Evolutionary conservation across 2,797 vertebrate species (phyloP).

Genomic region (Tinamus major): DNA sequence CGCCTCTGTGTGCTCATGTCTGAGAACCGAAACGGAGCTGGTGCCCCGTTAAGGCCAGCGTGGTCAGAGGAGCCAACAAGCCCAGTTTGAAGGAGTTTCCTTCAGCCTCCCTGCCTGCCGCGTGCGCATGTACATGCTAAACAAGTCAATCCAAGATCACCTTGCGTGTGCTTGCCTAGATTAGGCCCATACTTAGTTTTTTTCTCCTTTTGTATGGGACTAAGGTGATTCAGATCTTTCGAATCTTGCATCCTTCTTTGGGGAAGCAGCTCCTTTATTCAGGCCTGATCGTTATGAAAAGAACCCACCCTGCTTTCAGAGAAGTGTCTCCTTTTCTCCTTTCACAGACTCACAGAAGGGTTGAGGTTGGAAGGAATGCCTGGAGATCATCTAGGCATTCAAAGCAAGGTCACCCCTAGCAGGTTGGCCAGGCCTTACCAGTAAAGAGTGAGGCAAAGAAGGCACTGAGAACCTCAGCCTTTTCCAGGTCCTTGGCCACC

Average conservation of each 20-base stretch:
- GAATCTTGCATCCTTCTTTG: background rate
- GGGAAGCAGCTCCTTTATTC: background rate
- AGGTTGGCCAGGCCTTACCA: background rate
- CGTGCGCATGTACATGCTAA: rapidly evolving
- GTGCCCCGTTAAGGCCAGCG: background rate
- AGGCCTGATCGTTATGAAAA: background rate
- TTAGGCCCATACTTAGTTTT: background rate
- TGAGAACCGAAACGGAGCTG: background rate
- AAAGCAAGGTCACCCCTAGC: background rate
- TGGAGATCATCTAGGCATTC: background rate
- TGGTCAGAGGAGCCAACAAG: background rate
- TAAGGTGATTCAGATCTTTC: background rate
- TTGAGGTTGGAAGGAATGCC: background rate
- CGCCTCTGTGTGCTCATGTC: background rate
- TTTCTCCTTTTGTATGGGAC: background rate
- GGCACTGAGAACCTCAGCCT: background rate
- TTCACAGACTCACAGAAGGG: background rate
- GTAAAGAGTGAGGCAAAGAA: background rate
- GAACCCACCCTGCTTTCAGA: background rate
- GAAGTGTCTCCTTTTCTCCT: background rate
- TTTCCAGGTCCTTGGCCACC: background rate
- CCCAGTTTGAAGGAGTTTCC: background rate
- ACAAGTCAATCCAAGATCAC: background rate
- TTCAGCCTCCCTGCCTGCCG: background rate
- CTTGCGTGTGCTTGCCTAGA: background rate